Evolutionary conservation across 2,797 vertebrate species (phyloP), one percentile per base, ranked within the genome.

Genomic region (Champsocephalus gunnari): DNA sequence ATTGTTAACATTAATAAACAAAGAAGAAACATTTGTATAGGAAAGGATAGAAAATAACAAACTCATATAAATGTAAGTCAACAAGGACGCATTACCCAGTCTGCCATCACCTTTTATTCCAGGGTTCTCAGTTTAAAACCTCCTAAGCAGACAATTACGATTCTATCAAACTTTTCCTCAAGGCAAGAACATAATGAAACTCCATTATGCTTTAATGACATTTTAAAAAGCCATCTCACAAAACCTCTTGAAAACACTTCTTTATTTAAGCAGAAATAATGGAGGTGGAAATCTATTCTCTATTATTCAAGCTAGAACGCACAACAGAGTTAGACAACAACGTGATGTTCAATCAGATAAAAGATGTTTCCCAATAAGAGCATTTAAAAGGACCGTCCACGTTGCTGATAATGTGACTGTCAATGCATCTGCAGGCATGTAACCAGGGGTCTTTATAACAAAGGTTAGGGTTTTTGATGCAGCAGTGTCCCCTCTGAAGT

Each of bases 261-360:
- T 69, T 61, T 72, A 64, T 74, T 57, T 57, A 70, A 62, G 68
- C 45, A 34, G 68, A 87, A 80, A 74, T 81, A 89, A 84, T 68
- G 61, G 21, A 60, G 68, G 43, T 14, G 45, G 44, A 78, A 70
- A 12, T 58, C 8, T 71, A 12, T 50, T 72, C 48, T 66, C 47
- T 11, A 47, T 61, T 47, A 43, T 59, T 66, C 75, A 81, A 77
- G 66, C 58, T 16, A 12, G 58, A 43, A 34, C 57, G 49, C 34
- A 32, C 59, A 61, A 79, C 57, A 58, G 51, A 41, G 44, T 70
- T 14, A 60, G 55, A 75, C 57, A 80, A 71, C 54, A 68, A 64
- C 81, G 66, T 12, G 66, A 62, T 14, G 44, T 3, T 32, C 49
- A 72, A 74, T 69, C 53, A 65, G 11, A 57, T 54, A 5, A 16